Evolutionary conservation across 2,797 vertebrate species (phyloP).

Genomic region (Channallabes apus): DNA sequence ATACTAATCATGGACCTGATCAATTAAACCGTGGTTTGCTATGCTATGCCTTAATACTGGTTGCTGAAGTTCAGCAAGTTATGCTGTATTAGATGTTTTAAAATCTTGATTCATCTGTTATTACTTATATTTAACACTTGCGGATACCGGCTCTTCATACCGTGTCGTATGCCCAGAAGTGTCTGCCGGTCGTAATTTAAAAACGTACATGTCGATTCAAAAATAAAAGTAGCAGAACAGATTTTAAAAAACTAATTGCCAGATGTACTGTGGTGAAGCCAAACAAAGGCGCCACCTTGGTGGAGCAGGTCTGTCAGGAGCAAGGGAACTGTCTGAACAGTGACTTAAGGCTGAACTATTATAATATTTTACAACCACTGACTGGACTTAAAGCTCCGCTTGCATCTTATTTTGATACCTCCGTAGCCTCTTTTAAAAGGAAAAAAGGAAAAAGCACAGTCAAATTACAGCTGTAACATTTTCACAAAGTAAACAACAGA

Average conservation of each 20-base stretch:
- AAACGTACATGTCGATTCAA: no score
- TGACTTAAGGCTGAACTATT: background rate
- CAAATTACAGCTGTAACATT: background rate
- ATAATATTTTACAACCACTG: slow-evolving; percentile 8
- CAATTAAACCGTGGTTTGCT: background rate
- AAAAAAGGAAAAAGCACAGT: background rate
- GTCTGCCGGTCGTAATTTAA: no score
- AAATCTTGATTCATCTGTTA: background rate
- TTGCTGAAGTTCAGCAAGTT: background rate
- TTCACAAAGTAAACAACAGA: background rate
- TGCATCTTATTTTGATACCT: background rate
- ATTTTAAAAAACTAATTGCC: no score
- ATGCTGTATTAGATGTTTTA: background rate
- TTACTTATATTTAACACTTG: background rate
- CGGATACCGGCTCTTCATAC: no score
- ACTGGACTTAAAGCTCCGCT: background rate
- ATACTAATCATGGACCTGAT: no score
- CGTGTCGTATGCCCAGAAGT: no score
- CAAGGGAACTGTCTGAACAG: background rate
- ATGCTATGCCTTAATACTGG: background rate
- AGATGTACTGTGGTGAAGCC: no score
- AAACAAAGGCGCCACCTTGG: no score
- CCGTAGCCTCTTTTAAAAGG: background rate
- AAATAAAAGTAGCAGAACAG: no score
- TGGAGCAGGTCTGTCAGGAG: no score